Conservation (phyloP, 2,797 vertebrate species). For the Diplodus sargus region DNA sequence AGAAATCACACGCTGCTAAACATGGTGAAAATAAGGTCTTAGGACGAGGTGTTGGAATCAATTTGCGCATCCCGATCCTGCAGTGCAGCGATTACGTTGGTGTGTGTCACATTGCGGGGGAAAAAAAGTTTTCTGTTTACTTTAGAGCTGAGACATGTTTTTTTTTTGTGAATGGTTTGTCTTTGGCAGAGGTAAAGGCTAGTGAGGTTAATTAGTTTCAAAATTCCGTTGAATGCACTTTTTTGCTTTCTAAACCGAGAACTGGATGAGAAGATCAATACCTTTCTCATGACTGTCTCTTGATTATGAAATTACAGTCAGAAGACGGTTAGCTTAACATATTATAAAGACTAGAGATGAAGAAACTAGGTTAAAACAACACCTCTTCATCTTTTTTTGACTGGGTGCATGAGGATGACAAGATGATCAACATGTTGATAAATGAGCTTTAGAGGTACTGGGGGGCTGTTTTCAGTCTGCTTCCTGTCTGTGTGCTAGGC, state of each 20-base stretch:
- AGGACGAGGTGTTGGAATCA: conserved; percentile 24
- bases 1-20: conserved; percentile 63
- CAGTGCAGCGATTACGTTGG: not conserved
- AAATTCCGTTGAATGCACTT: not conserved
- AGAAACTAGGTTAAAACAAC: not conserved
- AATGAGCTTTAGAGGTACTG: not conserved
- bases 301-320: not conserved
- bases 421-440: not conserved
- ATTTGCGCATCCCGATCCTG: conserved; percentile 26
- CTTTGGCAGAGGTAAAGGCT: not conserved
- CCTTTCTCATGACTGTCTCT: not conserved
- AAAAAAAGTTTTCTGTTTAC: not conserved
- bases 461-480: not conserved
- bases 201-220: not conserved
- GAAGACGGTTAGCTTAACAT: not conserved
- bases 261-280: not conserved
- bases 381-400: not conserved
- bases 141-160: not conserved
- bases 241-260: not conserved
- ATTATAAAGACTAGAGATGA: not conserved
- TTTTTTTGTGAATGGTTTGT: not conserved
- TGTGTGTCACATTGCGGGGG: not conserved
- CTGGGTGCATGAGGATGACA: not conserved
- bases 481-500: not conserved
- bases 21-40: conserved; percentile 49